Evolutionary conservation across 2,888 invertebrate genomes (phyloP), one percentile per base, ranked within the genome.

Genomic region (Mellilla xanthometata): DNA sequence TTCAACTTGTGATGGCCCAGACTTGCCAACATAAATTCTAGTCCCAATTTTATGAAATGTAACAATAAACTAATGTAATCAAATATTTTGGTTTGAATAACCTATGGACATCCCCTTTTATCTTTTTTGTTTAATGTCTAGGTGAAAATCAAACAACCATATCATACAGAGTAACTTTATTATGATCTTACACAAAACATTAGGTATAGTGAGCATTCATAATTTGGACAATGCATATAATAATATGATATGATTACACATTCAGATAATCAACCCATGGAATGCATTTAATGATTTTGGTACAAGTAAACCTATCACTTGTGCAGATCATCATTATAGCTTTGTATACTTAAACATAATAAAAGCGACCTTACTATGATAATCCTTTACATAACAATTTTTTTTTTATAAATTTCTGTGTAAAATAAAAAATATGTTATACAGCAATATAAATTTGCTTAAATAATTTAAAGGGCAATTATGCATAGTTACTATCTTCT

Each of bases 111-210:
- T 19, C 6, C 15, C 15, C 15, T 19, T 19, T 19, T 19, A 19
- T 19, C 4, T 19, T 19, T 0, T 19, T 19, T 19, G 15, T 0
- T 6, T 19, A 19, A 6, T 19, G 15, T n/a, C n/a, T n/a, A 26
- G 27, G 30, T 19, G 19, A 10, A 9, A 41, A 24, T 43, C 42
- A 62, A 62, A 60, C 53, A 59, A 46, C 41, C 47, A n/a, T 49
- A 39, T n/a, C n/a, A n/a, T 60, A 65, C 69, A 70, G 63, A 76
- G 70, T 80, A 80, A 80, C 76, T 86, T 88, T 85, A 87, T 86
- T 86, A 83, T 86, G 84, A 88, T 87, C 88, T 87, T 87, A 85
- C 89, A 88, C 81, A 82, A 68, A 76, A 86, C 78, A 84, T 81
- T 76, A 62, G 71, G 74, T 81, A 80, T 70, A 83, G 19, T 88